Percentiles rank a stretch among this genome's conserved stretches.
Conservation (phyloP, 2,113 vertebrate species). For the Semnopithecus entellus region DNA sequence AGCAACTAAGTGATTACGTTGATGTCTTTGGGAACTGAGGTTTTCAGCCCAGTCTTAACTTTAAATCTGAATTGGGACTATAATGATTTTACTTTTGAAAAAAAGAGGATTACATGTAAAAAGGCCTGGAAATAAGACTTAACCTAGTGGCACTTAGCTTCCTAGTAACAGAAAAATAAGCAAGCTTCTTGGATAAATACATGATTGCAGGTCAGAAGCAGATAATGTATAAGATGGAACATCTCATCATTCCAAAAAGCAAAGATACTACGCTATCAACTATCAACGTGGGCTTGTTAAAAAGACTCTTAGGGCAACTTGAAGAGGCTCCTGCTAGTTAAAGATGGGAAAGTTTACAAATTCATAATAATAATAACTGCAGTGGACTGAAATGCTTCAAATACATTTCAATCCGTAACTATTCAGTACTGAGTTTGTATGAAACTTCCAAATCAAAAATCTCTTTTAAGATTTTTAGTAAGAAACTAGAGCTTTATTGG, state of each 20-base stretch:
- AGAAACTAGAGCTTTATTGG: not conserved
- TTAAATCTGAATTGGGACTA: not conserved
- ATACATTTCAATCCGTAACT: not conserved
- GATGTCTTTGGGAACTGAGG: not conserved
- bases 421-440: not conserved
- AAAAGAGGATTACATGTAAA: not conserved
- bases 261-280: accelerated
- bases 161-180: not conserved
- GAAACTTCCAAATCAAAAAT: not conserved
- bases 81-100: not conserved
- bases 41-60: not conserved
- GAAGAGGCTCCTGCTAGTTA: not conserved
- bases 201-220: not conserved
- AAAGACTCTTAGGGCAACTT: not conserved
- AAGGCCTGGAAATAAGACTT: not conserved
- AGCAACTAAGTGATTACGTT: not conserved
- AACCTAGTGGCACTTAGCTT: not conserved
- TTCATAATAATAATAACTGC: not conserved
- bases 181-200: not conserved
- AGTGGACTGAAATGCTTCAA: not conserved
- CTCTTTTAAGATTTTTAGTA: not conserved
- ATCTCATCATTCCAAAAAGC: not conserved
- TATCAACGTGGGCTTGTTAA: not conserved
- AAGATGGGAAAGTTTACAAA: not conserved
- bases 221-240: not conserved